phyloP scores from a whole-genome alignment of 2,888 invertebrate genomes.

The Pammene fasciana region DNA sequence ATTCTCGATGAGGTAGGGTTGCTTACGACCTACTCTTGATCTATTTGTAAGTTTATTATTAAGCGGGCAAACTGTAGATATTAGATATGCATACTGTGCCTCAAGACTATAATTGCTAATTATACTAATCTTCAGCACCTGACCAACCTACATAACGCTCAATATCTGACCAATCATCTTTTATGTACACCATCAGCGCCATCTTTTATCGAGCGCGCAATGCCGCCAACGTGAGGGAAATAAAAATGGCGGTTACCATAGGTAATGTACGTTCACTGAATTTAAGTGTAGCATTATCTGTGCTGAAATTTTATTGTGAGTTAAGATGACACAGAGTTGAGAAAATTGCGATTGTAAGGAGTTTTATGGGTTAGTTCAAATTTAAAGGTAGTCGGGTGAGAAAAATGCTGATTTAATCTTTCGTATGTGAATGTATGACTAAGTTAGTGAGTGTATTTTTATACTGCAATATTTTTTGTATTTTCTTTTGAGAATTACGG shows the following conservation, averaged over 20 bases:
- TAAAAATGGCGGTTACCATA: constrained; percentile 39
- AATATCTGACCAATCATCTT: constrained; percentile 37
- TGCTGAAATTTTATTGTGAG: constrained; percentile 30
- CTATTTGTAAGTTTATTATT: too few species aligned
- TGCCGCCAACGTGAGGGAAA: constrained; percentile 35
- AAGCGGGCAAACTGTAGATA: too few species aligned
- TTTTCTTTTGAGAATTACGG: too few species aligned
- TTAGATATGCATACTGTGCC: too few species aligned
- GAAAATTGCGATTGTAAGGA: constrained; percentile 5
- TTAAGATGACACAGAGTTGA: constrained; percentile 14
- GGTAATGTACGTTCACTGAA: constrained; percentile 39
- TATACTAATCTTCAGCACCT: too few species aligned
- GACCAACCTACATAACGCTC: constrained; percentile 22
- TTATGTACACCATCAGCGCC: constrained; percentile 38
- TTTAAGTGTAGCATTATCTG: constrained; percentile 39
- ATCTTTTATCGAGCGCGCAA: constrained; percentile 29
- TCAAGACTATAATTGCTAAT: too few species aligned
- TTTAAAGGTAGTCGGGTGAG: neutral
- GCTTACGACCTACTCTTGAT: too few species aligned
- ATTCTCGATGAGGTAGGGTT: too few species aligned
- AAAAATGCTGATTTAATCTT: too few species aligned
- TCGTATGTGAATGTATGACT: too few species aligned
- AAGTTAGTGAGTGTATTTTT: too few species aligned
- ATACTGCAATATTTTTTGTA: too few species aligned
- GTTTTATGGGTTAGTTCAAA: constrained; percentile 13